Evolutionary conservation across 1,140 invertebrate species (phyloP), one percentile per base, ranked within the genome.

Genomic region (Melitaea cinxia): DNA sequence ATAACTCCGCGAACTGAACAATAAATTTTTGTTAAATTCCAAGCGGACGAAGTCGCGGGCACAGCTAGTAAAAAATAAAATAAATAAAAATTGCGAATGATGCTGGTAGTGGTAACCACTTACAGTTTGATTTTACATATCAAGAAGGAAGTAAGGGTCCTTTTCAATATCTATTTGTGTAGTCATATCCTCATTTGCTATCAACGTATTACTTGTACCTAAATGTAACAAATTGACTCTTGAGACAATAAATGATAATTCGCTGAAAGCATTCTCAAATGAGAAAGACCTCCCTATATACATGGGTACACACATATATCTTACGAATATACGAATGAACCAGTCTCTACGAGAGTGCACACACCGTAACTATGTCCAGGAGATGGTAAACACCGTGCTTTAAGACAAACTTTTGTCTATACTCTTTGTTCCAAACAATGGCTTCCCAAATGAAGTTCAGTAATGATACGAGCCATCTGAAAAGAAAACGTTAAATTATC

Each of bases 361-460:
- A 70, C 55, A 89, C 86, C 15, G 85, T 77, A 15, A 89, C 75
- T 14, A 89, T 59, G 60, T 89, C 87, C 52, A 89, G 64, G 4
- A 89, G 73, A 57, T 82, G 79, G 52, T 82, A 88, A 19, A 88
- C 71, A 3, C 87, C 87, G 49, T 84, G 73, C 14, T 79, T 75
- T 0, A 58, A 14, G 1, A 87, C 61, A 60, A 89, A 89, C 2
- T 52, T 57, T 9, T 73, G 56, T 52, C 84, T 75, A 24, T 82
- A 80, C 7, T 78, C 70, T 0, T 59, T 30, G n/a, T 74, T 83
- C 83, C 83, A 86, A 47, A 88, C 75, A 5, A 88, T 80, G 0
- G 67, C 72, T 69, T 89, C 78, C 87, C 87, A 89, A 15, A 89
- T 77, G 49, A 87, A 82, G 47, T 85, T 84, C 17, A 89, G 55